Conservation (phyloP, 2,888 invertebrate species). For the Caenorhabditis panamensis region DNA sequence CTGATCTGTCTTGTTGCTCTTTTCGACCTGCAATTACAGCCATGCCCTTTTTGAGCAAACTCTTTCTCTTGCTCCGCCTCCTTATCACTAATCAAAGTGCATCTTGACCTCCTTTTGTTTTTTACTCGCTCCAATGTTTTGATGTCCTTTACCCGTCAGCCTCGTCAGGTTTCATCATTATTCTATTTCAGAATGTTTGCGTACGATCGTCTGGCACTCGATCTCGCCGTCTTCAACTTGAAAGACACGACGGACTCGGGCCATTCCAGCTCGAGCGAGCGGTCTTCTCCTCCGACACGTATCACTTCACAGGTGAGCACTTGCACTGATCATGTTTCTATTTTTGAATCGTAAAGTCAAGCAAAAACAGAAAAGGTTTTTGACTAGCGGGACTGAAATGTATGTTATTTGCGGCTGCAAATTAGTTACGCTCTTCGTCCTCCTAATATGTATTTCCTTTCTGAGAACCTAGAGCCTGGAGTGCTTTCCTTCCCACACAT, state of each 20-base stretch:
- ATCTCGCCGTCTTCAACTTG: constrained; percentile 73
- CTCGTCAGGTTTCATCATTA: constrained; percentile 6
- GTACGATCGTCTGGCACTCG: constrained; percentile 79
- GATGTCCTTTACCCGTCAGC: too few relatives aligned
- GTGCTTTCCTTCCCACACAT: neutral
- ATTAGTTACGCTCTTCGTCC: constrained; percentile 1
- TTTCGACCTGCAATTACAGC: neutral
- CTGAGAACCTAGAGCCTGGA: neutral
- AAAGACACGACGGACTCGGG: constrained; percentile 31
- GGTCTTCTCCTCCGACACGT: constrained; percentile 36
- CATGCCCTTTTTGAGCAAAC: neutral
- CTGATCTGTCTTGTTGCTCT: neutral
- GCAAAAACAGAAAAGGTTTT: neutral
- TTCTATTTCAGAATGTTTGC: constrained; percentile 75
- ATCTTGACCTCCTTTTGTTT: constrained; percentile 20
- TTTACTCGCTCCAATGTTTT: neutral
- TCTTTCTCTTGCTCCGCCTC: constrained; percentile 1
- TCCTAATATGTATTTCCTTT: neutral
- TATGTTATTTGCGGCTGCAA: neutral
- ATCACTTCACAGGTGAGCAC: constrained; percentile 43
- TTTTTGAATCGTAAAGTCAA: neutral
- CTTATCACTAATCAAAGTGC: constrained; percentile 24
- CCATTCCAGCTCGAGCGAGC: constrained; percentile 34
- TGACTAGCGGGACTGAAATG: neutral
- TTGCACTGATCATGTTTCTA: neutral